phyloP scores from a whole-genome alignment of 2,888 invertebrate genomes.

The Bimastos eiseni region DNA sequence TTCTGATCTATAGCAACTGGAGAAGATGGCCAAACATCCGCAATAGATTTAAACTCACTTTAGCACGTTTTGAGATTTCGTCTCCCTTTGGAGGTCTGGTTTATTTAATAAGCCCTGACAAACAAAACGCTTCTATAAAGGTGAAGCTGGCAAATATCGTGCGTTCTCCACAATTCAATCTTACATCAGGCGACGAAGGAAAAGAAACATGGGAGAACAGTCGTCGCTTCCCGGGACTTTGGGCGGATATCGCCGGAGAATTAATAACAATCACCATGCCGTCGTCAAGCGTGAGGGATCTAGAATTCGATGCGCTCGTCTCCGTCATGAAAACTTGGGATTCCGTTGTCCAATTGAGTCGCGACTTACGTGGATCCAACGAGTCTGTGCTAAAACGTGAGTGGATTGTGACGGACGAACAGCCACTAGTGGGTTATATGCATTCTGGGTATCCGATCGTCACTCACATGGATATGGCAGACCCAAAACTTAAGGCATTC shows the following conservation, averaged over 20 bases:
- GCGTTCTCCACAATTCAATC: conserved; percentile 38
- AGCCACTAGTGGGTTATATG: conserved; percentile 45
- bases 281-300: conserved; percentile 38
- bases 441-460: conserved; percentile 50
- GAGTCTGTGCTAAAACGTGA: conserved; percentile 20
- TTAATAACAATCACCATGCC: conserved; percentile 44
- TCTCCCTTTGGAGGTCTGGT: conserved; percentile 39
- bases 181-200: background rate
- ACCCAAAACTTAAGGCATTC: conserved; percentile 32
- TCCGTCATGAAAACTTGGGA: conserved; percentile 43
- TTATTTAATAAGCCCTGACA: conserved; percentile 34
- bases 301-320: conserved; percentile 34
- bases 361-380: conserved; percentile 41
- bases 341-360: conserved; percentile 39
- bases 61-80: background rate
- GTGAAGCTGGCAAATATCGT: conserved; percentile 38
- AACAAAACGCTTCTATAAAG: background rate
- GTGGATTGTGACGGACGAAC: conserved; percentile 45
- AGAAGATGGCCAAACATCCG: conserved; percentile 39
- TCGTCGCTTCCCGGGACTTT: conserved; percentile 36
- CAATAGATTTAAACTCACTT: background rate
- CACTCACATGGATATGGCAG: conserved; percentile 43
- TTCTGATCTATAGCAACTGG: background rate
- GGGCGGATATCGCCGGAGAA: conserved; percentile 46
- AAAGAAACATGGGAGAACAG: conserved; percentile 33